Percentiles rank a stretch among this genome's conserved stretches.
Conservation (phyloP, 2,113 vertebrate species). For the Prolemur simus region DNA sequence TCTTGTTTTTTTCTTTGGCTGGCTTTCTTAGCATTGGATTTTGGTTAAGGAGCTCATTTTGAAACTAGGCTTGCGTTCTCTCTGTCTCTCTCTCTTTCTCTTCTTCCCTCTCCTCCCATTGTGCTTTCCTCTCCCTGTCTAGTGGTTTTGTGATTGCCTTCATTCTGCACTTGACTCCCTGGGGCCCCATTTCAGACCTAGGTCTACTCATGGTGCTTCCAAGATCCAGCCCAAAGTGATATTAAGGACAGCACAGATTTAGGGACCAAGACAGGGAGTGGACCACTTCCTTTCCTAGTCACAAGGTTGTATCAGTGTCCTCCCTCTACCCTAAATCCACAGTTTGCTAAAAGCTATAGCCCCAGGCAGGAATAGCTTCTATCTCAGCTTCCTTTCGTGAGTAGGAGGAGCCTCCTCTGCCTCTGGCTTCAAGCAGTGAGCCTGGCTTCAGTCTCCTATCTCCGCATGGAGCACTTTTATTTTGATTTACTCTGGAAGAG, state of each 20-base stretch:
- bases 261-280: neutral
- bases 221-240: neutral
- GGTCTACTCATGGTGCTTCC: neutral
- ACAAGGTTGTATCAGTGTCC: neutral
- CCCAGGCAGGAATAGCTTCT: neutral
- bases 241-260: neutral
- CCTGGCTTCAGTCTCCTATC: conserved; percentile 60
- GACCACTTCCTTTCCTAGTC: neutral
- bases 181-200: neutral
- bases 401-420: neutral
- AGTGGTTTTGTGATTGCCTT: neutral
- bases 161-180: neutral
- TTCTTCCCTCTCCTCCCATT: neutral
- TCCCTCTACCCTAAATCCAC: neutral
- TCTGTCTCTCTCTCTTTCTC: neutral
- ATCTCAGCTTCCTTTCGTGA: neutral
- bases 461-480: conserved; percentile 37
- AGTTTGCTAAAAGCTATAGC: neutral
- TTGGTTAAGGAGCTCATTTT: neutral
- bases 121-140: neutral
- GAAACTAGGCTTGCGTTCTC: neutral
- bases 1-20: neutral
- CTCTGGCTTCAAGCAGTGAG: conserved; percentile 48
- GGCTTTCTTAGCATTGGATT: neutral
- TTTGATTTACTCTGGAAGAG: conserved; percentile 54